Evolutionary conservation across 92 coral and sea anemone species (phyloP), one percentile per base, ranked within the genome.

Genomic region (Zoanthus gigantus): DNA sequence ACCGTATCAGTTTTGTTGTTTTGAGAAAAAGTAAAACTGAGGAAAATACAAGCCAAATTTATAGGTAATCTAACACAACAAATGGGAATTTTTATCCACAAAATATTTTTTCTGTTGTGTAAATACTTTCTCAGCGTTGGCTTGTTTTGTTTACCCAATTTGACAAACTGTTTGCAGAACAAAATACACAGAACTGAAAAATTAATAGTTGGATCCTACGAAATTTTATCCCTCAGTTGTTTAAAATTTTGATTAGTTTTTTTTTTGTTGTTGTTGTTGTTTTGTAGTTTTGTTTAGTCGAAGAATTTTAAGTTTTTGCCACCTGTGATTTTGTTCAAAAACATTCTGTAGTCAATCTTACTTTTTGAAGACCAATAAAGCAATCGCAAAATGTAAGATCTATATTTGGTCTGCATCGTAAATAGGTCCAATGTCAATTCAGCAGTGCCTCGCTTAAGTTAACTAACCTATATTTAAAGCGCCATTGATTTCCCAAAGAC

Each of bases 41-140:
- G 12, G 56, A 50, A 7, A 7, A 50, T 7, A 50, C 12, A 50
- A 50, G 56, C 12, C 12, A 7, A 7, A 50, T 50, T 1, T 6
- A 30, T 34, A 34, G 46, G 74, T 45, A 50, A 81, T 66, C 53
- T 58, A 1, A 45, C 3, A 79, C 0, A 60, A 15, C 45, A 57
- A 56, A 61, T 6, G 0, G 50, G n/a, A 9, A 81, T 65, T 47
- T 58, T 66, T 46, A 44, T 44, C 47, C 10, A 47, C 7, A 16
- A 16, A n/a, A 30, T 1, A 15, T 15, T 23, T 44, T 47, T 65
- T 46, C 44, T 81, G 85, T 69, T 46, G 85, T 46, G 63, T 80
- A 80, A 80, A 65, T 80, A 66, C 60, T 80, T 63, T 80, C 65
- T 80, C 76, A 37, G 44, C 75, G 60, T 65, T 81, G 85, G 32